Evolutionary conservation across 2,888 invertebrate species (phyloP), one percentile per base, ranked within the genome.

Genomic region (Cabera pusaria): DNA sequence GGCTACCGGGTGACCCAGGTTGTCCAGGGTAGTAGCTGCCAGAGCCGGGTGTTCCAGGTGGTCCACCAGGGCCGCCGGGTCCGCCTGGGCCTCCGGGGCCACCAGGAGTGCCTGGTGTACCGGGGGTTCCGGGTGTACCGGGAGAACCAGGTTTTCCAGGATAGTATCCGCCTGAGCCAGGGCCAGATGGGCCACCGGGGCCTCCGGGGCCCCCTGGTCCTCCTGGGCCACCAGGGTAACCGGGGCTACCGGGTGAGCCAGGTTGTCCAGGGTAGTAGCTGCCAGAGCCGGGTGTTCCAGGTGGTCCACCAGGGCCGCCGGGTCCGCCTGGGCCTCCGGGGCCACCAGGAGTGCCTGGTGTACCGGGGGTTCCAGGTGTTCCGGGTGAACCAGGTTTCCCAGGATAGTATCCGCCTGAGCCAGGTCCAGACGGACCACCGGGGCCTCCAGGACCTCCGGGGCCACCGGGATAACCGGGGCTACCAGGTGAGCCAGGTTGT

Each of bases 1-100:
- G 48, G 1, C 60, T 34, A 3, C 60, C 61, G 2, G 59, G 49
- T 77, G 37, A 31, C 6, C 62, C 63, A 34, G 56, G 61, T 21
- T 34, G 25, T n/a, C 59, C 59, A 5, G 64, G 34, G 23, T 39
- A 21, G 22, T 37, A 23, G 9, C 49, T 49, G 1, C 49, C 24
- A 4, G 46, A 26, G 0, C 54, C 44, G 4, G 45, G 34, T 14
- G n/a, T n/a, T n/a, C n/a, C n/a, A n/a, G n/a, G n/a, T n/a, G n/a
- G n/a, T n/a, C n/a, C n/a, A n/a, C 47, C 47, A 2, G 49, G 46
- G 5, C 44, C 43, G 47, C 44, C 48, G 26, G 42, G 40, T 0
- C 43, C 45, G 2, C 21, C 21, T 5, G 49, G 38, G 3, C 47
- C 44, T 3, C 20, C 10, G 1, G 54, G 54, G 5, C 35, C 35